Percentiles rank a stretch among this genome's conserved stretches.
phyloP scores from a whole-genome alignment of 2,888 invertebrate species.

The Pterostichus niger region DNA sequence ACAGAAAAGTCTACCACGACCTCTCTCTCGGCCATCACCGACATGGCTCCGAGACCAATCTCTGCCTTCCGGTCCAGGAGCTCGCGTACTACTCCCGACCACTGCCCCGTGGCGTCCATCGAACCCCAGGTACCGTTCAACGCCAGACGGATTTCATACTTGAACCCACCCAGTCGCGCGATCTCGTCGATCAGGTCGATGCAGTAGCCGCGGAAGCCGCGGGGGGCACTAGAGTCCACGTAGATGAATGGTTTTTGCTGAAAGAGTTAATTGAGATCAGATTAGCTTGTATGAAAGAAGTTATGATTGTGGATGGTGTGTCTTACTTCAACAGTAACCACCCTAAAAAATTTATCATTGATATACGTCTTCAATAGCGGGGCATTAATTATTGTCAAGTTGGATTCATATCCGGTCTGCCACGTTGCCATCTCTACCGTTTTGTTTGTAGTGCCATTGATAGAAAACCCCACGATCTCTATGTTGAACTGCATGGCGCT shows the following conservation, averaged over 20 bases:
- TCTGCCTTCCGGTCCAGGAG: constrained; percentile 75
- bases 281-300: no score
- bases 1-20: constrained; percentile 98
- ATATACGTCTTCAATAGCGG: constrained; percentile 86
- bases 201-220: constrained; percentile 92
- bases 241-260: constrained; percentile 92
- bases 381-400: constrained; percentile 83
- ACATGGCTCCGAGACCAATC: constrained; percentile 90
- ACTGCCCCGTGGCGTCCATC: constrained; percentile 89
- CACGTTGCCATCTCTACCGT: constrained; percentile 86
- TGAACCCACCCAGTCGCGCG: constrained; percentile 89
- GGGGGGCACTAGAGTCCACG: constrained; percentile 82
- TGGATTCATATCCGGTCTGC: constrained; percentile 86
- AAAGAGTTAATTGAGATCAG: constrained; percentile 66
- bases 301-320: no score
- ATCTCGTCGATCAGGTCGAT: constrained; percentile 95
- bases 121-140: constrained; percentile 92
- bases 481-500: constrained; percentile 88
- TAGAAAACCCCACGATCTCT: constrained; percentile 84
- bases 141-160: constrained; percentile 91
- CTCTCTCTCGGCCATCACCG: constrained; percentile 98
- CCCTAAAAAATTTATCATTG: constrained; percentile 90
- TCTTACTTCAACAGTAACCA: constrained; percentile 89
- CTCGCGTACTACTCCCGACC: constrained; percentile 80
- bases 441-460: constrained; percentile 86